These are phyloP conservation scores for Masnerella sp. DNA, from an alignment of 2,888 invertebrate species.

Conservation along the genomic window DNA sequence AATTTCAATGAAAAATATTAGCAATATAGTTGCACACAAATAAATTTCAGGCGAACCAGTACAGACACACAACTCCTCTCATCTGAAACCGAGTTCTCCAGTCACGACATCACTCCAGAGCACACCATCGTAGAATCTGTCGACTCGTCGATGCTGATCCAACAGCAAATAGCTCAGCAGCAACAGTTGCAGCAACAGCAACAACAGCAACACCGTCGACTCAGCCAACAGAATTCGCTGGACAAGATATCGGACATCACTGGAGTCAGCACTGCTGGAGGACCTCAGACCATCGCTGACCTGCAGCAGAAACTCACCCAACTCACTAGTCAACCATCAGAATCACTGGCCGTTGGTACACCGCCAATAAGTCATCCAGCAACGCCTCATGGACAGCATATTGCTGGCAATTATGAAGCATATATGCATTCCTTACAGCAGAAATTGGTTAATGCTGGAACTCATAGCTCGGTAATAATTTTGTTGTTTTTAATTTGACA, in stretches of 20 bases:
- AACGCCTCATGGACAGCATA: slow-evolving; percentile 82
- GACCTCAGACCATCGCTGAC: slow-evolving; percentile 79
- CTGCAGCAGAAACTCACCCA: slow-evolving; percentile 81
- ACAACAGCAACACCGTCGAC: slow-evolving; percentile 66
- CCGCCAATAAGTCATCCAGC: slow-evolving; percentile 81
- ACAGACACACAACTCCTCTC: slow-evolving; percentile 72
- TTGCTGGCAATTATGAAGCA: slow-evolving; percentile 79
- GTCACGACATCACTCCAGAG: slow-evolving; percentile 75
- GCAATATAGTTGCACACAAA: no score
- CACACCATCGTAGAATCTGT: slow-evolving; percentile 72
- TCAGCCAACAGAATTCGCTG: slow-evolving; percentile 75
- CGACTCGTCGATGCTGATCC: slow-evolving; percentile 64
- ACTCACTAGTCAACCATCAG: slow-evolving; percentile 79
- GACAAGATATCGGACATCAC: slow-evolving; percentile 69
- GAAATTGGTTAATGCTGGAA: slow-evolving; percentile 80
- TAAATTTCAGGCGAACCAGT: slow-evolving; percentile 70
- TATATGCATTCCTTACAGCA: slow-evolving; percentile 86
- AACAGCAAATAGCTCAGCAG: slow-evolving; percentile 67
- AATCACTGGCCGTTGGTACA: slow-evolving; percentile 74
- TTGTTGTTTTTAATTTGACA: not conserved
- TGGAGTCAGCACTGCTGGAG: slow-evolving; percentile 58
- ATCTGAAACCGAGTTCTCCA: slow-evolving; percentile 73
- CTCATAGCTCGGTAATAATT: slow-evolving; percentile 66
- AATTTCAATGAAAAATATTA: no score
- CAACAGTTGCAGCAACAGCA: slow-evolving; percentile 56